phyloP scores from a whole-genome alignment of 2,797 vertebrate species.

The Gallinago stenura region DNA sequence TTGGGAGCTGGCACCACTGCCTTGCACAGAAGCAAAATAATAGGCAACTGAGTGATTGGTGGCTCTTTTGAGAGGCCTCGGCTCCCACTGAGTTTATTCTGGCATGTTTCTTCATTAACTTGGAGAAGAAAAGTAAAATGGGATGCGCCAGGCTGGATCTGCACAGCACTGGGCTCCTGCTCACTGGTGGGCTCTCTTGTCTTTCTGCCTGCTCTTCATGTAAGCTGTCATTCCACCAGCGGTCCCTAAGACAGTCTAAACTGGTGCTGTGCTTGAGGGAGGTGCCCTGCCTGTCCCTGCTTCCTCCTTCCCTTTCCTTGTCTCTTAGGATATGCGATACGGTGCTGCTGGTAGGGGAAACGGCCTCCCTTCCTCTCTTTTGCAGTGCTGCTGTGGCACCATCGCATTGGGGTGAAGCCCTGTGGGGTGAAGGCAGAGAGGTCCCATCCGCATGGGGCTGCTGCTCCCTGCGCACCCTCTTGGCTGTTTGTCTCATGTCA shows the following conservation, averaged over 20 bases:
- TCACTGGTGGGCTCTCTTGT: accelerated
- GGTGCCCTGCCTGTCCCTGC: background rate
- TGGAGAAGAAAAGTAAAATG: background rate
- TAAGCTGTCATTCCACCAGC: accelerated
- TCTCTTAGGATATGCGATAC: background rate
- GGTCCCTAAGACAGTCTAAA: background rate
- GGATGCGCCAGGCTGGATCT: background rate
- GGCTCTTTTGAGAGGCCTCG: background rate
- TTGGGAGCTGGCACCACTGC: background rate
- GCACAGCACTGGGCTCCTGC: accelerated
- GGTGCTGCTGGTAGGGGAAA: background rate
- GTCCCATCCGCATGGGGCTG: background rate
- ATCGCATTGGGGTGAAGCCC: accelerated
- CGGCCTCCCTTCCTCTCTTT: background rate
- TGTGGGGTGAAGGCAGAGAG: background rate
- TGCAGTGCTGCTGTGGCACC: background rate
- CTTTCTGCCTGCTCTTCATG: background rate
- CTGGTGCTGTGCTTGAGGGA: background rate
- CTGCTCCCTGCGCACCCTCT: background rate
- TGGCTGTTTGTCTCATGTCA: background rate
- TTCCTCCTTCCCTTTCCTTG: background rate
- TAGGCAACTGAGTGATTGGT: background rate
- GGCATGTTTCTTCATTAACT: background rate
- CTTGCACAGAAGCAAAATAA: background rate
- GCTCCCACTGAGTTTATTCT: constrained; percentile 25